Evolutionary conservation across 2,888 invertebrate species (phyloP), one percentile per base, ranked within the genome.

Genomic region (Formica aserva): DNA sequence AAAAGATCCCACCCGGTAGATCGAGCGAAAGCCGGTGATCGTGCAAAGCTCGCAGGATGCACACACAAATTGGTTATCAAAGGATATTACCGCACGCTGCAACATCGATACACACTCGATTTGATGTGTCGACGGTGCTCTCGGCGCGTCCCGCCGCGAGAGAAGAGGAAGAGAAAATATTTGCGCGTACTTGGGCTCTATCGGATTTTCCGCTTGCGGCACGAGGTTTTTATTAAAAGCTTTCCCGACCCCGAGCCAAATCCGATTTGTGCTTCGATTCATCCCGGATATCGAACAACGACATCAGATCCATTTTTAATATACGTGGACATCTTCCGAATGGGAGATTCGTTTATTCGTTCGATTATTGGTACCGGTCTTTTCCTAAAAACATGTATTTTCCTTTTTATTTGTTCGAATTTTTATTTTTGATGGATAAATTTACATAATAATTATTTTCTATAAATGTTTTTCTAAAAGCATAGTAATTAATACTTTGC

Each of bases 61-160:
- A 91, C 91, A 93, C 90, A 91, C 91, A 93, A 94, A 94, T 94
- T 94, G 94, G 91, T 93, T 93, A 94, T 94, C 93, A 94, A 94
- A 94, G 93, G 92, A 91, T 92, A 94, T 93, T 93, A 93, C 90
- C 91, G 88, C 89, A 90, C 76, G 90, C 87, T 84, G 89, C 90
- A 84, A 85, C 88, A 91, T 91, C 91, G 91, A 92, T 92, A 92
- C 87, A 92, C 90, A 91, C 92, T 92, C 92, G 93, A 93, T 93
- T 93, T 92, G 92, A 93, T 91, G 92, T 90, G 92, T 92, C 88
- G 90, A 88, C 89, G 90, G 85, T 88, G 87, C 80, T 78, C 87
- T 88, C 92, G 83, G 85, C 88, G 74, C 76, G 76, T 77, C 75
- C 80, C 83, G 60, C 26, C 75, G 71, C 81, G 86, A 80, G 89